A percentile compares a stretch with the other conserved stretches of the same genome.
Conservation (phyloP, 2,113 vertebrate species). For the Labeo rohita region DNA sequence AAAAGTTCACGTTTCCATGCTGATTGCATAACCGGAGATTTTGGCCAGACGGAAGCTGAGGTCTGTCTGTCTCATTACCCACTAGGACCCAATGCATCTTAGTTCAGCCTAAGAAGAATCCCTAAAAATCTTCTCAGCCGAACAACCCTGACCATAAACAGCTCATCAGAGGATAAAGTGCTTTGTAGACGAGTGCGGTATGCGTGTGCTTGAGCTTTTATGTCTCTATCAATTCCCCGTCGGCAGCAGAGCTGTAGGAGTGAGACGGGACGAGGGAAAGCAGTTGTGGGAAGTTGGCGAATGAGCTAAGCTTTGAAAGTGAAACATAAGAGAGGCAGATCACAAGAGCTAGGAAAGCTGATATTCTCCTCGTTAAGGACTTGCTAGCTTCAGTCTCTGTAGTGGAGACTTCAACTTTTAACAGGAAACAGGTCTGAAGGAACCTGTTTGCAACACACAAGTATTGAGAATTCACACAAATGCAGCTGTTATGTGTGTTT, state of each 20-base stretch:
- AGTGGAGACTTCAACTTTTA: slow-evolving; percentile 88
- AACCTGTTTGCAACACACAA: slow-evolving; percentile 49
- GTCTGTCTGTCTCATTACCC: slow-evolving; percentile 26
- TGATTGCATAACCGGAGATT: slow-evolving; percentile 29
- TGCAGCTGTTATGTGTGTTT: background rate
- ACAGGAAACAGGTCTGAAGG: slow-evolving; percentile 86
- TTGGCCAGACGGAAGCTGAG: slow-evolving; percentile 29
- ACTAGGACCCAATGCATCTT: slow-evolving; percentile 39
- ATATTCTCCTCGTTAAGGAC: slow-evolving; percentile 81
- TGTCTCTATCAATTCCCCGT: slow-evolving; percentile 5
- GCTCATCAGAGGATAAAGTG: slow-evolving; percentile 27
- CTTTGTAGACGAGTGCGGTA: background rate
- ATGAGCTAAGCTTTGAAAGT: slow-evolving; percentile 86
- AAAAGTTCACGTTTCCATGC: background rate
- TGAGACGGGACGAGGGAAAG: slow-evolving; percentile 48
- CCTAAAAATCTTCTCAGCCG: slow-evolving; percentile 12
- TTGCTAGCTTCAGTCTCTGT: slow-evolving; percentile 83
- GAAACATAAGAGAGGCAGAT: slow-evolving; percentile 86
- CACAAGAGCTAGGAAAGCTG: slow-evolving; percentile 92
- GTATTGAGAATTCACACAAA: slow-evolving; percentile 27
- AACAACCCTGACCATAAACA: slow-evolving; percentile 34
- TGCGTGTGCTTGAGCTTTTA: slow-evolving; percentile 7
- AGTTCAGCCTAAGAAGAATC: slow-evolving; percentile 1
- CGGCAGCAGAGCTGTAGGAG: slow-evolving; percentile 3
- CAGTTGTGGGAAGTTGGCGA: slow-evolving; percentile 65